A percentile compares a stretch with the other conserved stretches of the same genome.
Evolutionary conservation across 2,113 vertebrate genomes (phyloP).

Genomic region (Melanerpes aurifrons): DNA sequence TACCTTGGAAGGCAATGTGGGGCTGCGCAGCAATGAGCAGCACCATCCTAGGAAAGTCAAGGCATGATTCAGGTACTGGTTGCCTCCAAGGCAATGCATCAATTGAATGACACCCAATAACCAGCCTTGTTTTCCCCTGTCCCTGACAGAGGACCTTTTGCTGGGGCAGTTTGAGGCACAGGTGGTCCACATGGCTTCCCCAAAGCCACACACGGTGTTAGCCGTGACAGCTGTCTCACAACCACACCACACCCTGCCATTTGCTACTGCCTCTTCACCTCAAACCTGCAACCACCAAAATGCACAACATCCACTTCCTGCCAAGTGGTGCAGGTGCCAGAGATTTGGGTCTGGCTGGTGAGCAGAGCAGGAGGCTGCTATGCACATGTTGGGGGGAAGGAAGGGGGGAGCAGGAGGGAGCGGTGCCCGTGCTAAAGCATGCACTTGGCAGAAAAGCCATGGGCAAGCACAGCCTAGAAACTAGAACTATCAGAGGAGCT

Average conservation of each 20-base stretch:
- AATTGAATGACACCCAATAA: not conserved
- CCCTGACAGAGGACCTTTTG: not conserved
- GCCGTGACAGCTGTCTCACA: fast-evolving
- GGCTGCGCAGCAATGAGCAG: fast-evolving
- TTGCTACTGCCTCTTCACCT: fast-evolving
- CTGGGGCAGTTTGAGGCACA: not conserved
- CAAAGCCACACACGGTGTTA: fast-evolving
- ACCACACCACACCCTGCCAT: fast-evolving
- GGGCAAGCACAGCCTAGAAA: not conserved
- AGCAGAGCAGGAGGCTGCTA: not conserved
- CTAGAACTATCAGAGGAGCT: not conserved
- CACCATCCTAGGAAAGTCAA: not conserved
- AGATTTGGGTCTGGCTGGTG: not conserved
- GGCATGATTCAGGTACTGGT: not conserved
- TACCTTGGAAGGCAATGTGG: not conserved
- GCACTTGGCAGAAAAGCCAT: not conserved
- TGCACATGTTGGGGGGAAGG: fast-evolving
- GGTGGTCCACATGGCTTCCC: fast-evolving
- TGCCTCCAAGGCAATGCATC: fast-evolving
- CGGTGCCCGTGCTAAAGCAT: not conserved
- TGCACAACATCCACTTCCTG: fast-evolving
- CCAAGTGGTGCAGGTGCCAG: fast-evolving
- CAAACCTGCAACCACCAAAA: too few relatives aligned
- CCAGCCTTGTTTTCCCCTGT: not conserved
- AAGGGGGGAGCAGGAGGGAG: not conserved